Conservation (phyloP, 2,113 vertebrate species). For the Semicossyphus pulcher region DNA sequence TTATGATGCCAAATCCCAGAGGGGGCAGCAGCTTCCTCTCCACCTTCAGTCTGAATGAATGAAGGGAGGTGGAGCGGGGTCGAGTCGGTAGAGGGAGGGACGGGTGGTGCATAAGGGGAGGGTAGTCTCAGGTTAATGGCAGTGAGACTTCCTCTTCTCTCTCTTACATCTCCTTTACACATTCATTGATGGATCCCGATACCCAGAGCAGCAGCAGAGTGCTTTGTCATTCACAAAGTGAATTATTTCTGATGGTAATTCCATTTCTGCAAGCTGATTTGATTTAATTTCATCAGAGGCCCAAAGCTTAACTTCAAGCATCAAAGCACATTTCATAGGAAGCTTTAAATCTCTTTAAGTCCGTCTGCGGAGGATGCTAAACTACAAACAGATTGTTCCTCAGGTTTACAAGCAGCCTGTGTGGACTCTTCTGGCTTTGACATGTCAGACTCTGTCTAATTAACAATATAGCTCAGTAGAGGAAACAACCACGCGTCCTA, state of each 20-base stretch:
- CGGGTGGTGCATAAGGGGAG: neutral
- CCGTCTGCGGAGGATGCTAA: slow-evolving; percentile 14
- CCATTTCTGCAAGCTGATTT: slow-evolving; percentile 21
- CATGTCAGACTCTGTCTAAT: slow-evolving; percentile 58
- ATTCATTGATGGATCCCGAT: slow-evolving; percentile 43
- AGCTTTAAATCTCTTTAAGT: slow-evolving; percentile 30
- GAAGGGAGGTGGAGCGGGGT: slow-evolving; percentile 40
- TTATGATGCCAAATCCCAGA: slow-evolving; percentile 59
- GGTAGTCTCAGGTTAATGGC: slow-evolving; percentile 49
- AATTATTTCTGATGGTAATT: slow-evolving; percentile 50
- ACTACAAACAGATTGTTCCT: slow-evolving; percentile 14
- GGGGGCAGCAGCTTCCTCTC: slow-evolving; percentile 72
- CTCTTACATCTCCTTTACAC: slow-evolving; percentile 30
- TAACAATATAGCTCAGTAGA: slow-evolving; percentile 70
- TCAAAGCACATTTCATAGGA: slow-evolving; percentile 13
- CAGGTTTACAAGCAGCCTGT: slow-evolving; percentile 28
- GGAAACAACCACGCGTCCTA: slow-evolving; percentile 86
- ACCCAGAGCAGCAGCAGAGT: slow-evolving; percentile 28
- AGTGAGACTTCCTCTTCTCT: slow-evolving; percentile 29
- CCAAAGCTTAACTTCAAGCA: slow-evolving; percentile 27
- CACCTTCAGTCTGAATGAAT: slow-evolving; percentile 47
- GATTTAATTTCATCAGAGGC: slow-evolving; percentile 37
- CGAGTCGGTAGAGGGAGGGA: neutral
- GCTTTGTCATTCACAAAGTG: slow-evolving; percentile 49
- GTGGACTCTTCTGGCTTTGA: slow-evolving; percentile 24